Evolutionary conservation across 2,888 invertebrate species (phyloP), one percentile per base, ranked within the genome.

Genomic region (Pasiphila rectangulata): DNA sequence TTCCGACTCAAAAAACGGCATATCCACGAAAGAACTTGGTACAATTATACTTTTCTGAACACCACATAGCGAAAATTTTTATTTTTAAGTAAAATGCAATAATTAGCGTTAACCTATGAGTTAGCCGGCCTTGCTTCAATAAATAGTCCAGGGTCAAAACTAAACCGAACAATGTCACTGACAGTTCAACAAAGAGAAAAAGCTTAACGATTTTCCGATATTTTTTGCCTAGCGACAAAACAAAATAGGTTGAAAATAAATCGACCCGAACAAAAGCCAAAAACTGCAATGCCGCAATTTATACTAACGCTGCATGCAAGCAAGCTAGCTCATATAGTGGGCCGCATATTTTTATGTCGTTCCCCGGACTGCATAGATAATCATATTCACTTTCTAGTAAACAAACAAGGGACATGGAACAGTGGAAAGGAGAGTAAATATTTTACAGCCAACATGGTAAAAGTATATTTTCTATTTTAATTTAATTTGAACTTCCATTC

Each of bases 111-210:
- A 27, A 43, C 50, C 51, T 46, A 36, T 52, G 50, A 44, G 20
- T 23, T 12, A 24, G 42, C 17, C 46, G 59, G 43, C 55, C 60
- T 57, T 52, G 55, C 45, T 46, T 47, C 13, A 34, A 40, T 42
- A 47, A 58, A 54, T 48, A 44, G 49, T 35, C 41, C 60, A 60
- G 44, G 60, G 62, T 53, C 58, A 45, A 51, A 49, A 49, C 44
- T 19, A 23, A 50, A 47, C 30, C 30, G 35, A 53, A 52, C 53
- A 51, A 56, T 53, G 47, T 39, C 34, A 52, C 38, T 53, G 51
- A 38, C 46, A 51, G 38, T 49, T 47, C 49, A 42, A 42, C 46
- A 32, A 30, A 23, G 19, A 20, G 13, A 20, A 46, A 43, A 43
- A 44, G 19, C 12, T 25, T 13, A 20, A 6, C 20, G 40, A 44